Conservation (phyloP, 2,113 vertebrate genomes). For the Corythaixoides concolor region DNA sequence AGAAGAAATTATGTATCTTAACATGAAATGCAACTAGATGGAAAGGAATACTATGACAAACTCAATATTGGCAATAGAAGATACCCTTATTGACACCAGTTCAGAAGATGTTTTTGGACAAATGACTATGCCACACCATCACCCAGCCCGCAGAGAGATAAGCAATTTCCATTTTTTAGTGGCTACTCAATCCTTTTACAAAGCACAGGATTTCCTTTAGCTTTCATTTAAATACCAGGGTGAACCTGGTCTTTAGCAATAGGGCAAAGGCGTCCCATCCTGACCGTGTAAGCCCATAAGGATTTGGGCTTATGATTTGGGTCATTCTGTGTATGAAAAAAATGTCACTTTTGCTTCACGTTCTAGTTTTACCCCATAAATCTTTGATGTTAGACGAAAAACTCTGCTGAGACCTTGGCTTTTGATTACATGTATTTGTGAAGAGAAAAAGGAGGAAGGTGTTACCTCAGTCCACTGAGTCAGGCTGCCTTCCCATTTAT, state of each 20-base stretch:
- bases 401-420: neutral
- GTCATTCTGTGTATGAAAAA: neutral
- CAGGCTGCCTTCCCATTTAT: neutral
- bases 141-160: neutral
- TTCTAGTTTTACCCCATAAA: neutral
- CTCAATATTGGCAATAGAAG: neutral
- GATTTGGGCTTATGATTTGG: neutral
- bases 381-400: neutral
- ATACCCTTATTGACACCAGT: neutral
- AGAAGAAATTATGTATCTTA: neutral
- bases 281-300: neutral
- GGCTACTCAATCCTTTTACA: neutral
- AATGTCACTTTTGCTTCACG: neutral
- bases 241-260: neutral
- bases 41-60: neutral
- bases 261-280: neutral
- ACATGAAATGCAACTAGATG: neutral
- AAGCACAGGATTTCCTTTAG: neutral
- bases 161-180: neutral
- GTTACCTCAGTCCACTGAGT: neutral
- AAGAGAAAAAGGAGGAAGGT: neutral
- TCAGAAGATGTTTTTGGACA: neutral
- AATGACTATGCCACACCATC: neutral
- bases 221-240: neutral
- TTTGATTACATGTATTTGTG: neutral